These are phyloP conservation scores for Tenualosa thibaudeaui DNA, from an alignment of 2,797 vertebrate genomes.

Conservation along the genomic window DNA sequence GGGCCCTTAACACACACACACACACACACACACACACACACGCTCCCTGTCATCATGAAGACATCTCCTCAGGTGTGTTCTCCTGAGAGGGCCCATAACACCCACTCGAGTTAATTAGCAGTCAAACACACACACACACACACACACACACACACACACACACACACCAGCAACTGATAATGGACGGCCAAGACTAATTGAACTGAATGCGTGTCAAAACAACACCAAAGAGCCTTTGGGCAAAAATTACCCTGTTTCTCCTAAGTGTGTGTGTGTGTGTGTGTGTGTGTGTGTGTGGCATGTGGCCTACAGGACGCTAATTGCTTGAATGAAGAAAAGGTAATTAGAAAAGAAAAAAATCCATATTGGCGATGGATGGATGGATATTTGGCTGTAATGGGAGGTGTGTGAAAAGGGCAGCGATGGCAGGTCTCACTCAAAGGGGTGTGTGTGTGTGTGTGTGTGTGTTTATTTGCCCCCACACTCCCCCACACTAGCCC, in stretches of 20 bases:
- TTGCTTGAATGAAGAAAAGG: conserved; percentile 4
- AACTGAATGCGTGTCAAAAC: not conserved
- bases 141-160: too few species aligned
- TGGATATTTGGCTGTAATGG: not conserved
- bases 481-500: too few species aligned
- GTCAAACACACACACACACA: not conserved
- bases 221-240: not conserved
- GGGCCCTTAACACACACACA: not conserved
- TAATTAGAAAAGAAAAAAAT: not conserved
- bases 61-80: not conserved
- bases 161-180: not conserved
- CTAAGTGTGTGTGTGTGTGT: too few species aligned
- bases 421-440: not conserved
- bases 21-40: too few species aligned
- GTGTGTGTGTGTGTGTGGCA: not conserved
- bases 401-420: not conserved
- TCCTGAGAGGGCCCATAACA: not conserved
- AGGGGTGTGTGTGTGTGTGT: not conserved
- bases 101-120: not conserved
- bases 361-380: conserved; percentile 1
- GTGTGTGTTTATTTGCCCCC: too few species aligned
- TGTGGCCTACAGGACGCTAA: not conserved
- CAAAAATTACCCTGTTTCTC: not conserved
- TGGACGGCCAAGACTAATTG: not conserved
- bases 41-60: not conserved